Conservation (phyloP, 2,888 invertebrate genomes). For the Dusona sp. region DNA sequence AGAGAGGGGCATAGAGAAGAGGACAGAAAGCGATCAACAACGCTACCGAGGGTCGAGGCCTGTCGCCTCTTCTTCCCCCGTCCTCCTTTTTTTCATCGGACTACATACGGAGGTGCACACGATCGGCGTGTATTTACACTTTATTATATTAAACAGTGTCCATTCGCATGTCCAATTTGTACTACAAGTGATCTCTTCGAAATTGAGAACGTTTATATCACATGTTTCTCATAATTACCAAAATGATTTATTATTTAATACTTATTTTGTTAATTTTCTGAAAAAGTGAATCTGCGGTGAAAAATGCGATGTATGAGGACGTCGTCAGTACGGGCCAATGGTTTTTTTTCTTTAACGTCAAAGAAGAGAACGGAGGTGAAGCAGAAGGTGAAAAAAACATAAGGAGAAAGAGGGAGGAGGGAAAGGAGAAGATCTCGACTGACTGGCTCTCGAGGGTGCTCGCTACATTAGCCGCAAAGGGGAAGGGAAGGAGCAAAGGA, state of each 20-base stretch:
- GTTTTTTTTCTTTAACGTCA: constrained; percentile 34
- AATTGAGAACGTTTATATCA: neutral
- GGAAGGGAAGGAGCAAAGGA: constrained; percentile 8
- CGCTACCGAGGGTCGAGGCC: constrained; percentile 17
- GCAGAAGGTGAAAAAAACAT: constrained; percentile 33
- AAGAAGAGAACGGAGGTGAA: constrained; percentile 28
- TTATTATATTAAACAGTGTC: neutral
- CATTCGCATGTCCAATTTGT: neutral
- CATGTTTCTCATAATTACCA: neutral
- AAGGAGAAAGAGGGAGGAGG: constrained; percentile 5
- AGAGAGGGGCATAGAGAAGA: constrained; percentile 8
- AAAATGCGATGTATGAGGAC: neutral
- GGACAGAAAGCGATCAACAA: constrained; percentile 50
- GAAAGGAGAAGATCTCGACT: constrained; percentile 47
- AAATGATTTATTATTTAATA: neutral
- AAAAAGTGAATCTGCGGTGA: neutral
- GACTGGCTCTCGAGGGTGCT: constrained; percentile 66
- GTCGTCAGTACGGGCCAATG: constrained; percentile 31
- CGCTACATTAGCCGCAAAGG: constrained; percentile 78
- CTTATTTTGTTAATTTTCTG: neutral
- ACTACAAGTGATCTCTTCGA: neutral
- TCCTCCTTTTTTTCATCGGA: neutral
- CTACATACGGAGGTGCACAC: neutral
- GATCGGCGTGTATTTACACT: neutral
- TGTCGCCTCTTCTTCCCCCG: constrained; percentile 17